Conservation (phyloP, 92 coral and sea anemone genomes). For the Heteractis magnifica region DNA sequence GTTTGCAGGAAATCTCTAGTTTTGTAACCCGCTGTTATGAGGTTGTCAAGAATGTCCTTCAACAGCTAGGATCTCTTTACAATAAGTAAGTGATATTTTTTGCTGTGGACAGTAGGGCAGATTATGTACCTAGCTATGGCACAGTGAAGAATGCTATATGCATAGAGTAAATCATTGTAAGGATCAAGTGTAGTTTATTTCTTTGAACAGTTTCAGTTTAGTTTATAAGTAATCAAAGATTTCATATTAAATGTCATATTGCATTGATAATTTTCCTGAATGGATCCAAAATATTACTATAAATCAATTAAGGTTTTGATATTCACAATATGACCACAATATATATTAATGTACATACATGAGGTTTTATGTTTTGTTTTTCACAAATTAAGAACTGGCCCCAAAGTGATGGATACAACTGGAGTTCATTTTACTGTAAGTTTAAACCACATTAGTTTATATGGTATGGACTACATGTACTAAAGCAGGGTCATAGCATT, state of each 20-base stretch:
- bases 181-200: no score
- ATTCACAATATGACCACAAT: background rate
- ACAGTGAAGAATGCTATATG: no score
- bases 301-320: background rate
- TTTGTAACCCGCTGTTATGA: constrained; percentile 88
- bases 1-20: constrained; percentile 81
- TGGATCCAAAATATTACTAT: no score
- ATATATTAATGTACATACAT: background rate
- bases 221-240: no score
- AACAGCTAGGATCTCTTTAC: constrained; percentile 85
- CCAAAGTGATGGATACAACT: constrained; percentile 86
- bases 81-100: constrained; percentile 63
- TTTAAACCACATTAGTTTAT: background rate
- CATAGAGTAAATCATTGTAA: no score
- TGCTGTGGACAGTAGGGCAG: no score
- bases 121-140: no score
- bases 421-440: constrained; percentile 96
- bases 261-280: no score
- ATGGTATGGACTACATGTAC: background rate
- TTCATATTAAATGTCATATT: no score
- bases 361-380: background rate
- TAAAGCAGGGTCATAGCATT: background rate
- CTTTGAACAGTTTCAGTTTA: no score
- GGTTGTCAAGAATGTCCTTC: constrained; percentile 90
- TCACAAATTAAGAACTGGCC: constrained; percentile 56